Evolutionary conservation across 2,113 vertebrate species (phyloP).

Genomic region (Amphiprion ocellaris): DNA sequence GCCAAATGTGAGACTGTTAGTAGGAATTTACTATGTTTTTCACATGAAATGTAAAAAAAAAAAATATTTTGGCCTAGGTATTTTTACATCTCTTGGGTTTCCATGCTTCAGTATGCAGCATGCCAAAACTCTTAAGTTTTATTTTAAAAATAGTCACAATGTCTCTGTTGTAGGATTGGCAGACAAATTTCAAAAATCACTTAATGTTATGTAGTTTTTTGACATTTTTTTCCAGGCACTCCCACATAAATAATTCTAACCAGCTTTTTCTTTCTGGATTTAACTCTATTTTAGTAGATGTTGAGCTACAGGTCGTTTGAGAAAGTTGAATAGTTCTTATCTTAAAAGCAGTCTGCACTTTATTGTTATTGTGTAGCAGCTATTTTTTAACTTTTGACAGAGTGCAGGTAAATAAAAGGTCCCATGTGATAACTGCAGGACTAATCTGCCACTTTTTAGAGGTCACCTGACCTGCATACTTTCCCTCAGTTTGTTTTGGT

Average conservation of each 20-base stretch:
- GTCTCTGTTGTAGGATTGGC: background rate
- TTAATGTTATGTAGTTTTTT: background rate
- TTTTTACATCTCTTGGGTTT: background rate
- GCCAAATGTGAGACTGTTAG: background rate
- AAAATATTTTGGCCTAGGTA: background rate
- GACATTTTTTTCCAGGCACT: background rate
- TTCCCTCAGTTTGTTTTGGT: constrained; percentile 59
- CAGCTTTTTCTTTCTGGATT: background rate
- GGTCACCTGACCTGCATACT: constrained; percentile 68
- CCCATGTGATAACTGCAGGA: background rate
- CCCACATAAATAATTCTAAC: background rate
- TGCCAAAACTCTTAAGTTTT: background rate
- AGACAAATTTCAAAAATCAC: background rate
- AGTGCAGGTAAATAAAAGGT: background rate
- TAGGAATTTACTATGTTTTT: background rate
- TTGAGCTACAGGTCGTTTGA: too few species aligned
- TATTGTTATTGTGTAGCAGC: background rate
- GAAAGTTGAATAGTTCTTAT: background rate
- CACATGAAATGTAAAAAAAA: background rate
- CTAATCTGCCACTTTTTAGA: constrained; percentile 19
- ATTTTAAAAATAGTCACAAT: background rate
- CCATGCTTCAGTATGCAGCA: background rate
- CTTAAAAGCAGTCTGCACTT: fast-evolving
- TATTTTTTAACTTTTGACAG: background rate
- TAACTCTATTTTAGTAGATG: background rate